Conservation (phyloP, 2,797 vertebrate species). For the Moxostoma hubbsi region DNA sequence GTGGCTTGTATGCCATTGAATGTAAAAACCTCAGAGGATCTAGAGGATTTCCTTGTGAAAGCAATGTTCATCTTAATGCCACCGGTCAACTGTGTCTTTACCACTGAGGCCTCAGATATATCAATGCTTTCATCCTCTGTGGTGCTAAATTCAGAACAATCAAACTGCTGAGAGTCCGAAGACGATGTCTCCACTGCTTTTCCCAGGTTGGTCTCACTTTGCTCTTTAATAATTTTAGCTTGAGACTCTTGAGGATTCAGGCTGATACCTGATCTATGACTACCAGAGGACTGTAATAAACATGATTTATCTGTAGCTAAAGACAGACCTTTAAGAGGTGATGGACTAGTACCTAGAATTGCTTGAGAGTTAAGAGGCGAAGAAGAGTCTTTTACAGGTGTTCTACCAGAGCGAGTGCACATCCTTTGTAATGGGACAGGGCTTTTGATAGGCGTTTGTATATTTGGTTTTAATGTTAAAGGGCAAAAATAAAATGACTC, state of each 20-base stretch:
- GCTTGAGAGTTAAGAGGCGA: conserved; percentile 13
- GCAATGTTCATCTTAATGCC: conserved; percentile 74
- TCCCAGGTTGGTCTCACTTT: conserved; percentile 17
- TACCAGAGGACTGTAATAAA: neutral
- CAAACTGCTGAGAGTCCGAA: conserved; percentile 66
- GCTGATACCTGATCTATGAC: neutral
- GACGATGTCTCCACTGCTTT: conserved; percentile 55
- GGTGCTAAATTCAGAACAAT: conserved; percentile 67
- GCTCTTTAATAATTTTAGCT: neutral
- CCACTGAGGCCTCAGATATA: conserved; percentile 68
- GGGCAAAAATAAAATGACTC: conserved; percentile 15
- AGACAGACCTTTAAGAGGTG: neutral
- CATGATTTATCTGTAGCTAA: neutral
- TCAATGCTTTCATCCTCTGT: conserved; percentile 71
- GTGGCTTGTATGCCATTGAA: conserved; percentile 52
- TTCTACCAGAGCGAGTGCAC: conserved; percentile 68
- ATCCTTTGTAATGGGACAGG: conserved; percentile 57
- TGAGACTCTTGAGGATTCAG: neutral
- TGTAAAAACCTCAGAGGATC: conserved; percentile 59
- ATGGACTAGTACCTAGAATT: neutral
- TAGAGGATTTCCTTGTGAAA: conserved; percentile 66
- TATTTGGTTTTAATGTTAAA: conserved; percentile 51
- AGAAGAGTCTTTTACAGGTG: conserved; percentile 61
- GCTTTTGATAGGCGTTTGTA: conserved; percentile 52
- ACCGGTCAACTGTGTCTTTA: conserved; percentile 65